Evolutionary conservation across 2,797 vertebrate species (phyloP), one percentile per base, ranked within the genome.

Genomic region (Dallia pectoralis): DNA sequence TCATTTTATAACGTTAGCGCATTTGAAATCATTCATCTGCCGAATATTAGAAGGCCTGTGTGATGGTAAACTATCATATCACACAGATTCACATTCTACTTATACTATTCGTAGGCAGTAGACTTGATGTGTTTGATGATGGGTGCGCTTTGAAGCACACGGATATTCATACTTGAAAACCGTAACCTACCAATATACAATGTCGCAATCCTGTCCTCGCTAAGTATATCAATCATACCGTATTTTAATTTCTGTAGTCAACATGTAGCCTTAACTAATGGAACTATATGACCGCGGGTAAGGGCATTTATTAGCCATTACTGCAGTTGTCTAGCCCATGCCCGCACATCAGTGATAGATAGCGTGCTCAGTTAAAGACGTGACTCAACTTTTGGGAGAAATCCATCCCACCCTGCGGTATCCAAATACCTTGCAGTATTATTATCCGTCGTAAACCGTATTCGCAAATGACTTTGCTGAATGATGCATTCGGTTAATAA

Each of bases 371-470:
- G 66, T 67, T 67, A 44, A 67, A 25, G 66, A 40, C 27, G 66
- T 27, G 36, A 29, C 66, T 67, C 14, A 44, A 67, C 66, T 67
- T 67, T 67, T 36, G n/a, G 18, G 16, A 47, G 25, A 67, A 25
- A 48, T 27, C 40, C 6, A 29, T 7, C 66, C 15, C n/a, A 22
- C n/a, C 22, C 22, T 22, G 40, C 33, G 2, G 40, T 67, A 36
- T 67, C 66, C 22, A 16, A 44, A 25, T 44, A 36, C 65, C 36
- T 47, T 14, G 33, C 19, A n/a, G 22, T 36, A 67, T 48, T 4
- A 16, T 16, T 0, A 25, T 44, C 36, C 25, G 53, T 25, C 16
- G 53, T 56, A 56, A 1, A 44, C 40, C 14, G 14, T 22, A 22
- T n/a, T 56, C 22, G 22, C 4, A 22, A 14, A 44, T 67, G 66